A percentile compares a stretch with the other conserved stretches of the same genome.
These are phyloP conservation scores for Protomyctophum bolini DNA, from an alignment of 2,113 vertebrate species.

Conservation along the genomic window DNA sequence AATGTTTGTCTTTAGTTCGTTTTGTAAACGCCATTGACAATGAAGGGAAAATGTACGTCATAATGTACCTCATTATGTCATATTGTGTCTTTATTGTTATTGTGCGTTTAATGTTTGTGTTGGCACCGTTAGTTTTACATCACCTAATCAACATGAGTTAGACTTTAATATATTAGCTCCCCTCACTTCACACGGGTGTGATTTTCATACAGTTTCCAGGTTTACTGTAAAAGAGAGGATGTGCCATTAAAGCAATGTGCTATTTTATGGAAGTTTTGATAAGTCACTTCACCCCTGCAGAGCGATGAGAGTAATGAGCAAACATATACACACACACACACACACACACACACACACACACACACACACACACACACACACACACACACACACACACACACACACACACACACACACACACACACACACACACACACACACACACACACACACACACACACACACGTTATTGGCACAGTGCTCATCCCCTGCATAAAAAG, in stretches of 20 bases:
- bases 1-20: too few relatives aligned
- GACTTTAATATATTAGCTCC: too few relatives aligned
- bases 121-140: too few relatives aligned
- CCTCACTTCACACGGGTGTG: too few relatives aligned
- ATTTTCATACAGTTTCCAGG: too few relatives aligned
- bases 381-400: background rate
- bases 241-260: background rate
- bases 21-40: too few relatives aligned
- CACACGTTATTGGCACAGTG: constrained; percentile 37
- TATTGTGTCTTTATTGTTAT: too few relatives aligned
- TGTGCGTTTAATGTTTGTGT: too few relatives aligned
- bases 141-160: too few relatives aligned
- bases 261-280: constrained; percentile 54
- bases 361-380: constrained; percentile 9
- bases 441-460: constrained; percentile 31
- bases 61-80: too few relatives aligned
- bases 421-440: constrained; percentile 22
- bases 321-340: constrained; percentile 32
- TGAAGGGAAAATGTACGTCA: too few relatives aligned
- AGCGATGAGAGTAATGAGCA: constrained; percentile 63
- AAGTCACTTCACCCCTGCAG: constrained; percentile 61
- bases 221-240: too few relatives aligned
- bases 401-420: constrained; percentile 14
- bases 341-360: constrained; percentile 26
- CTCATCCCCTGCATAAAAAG: constrained; percentile 52